Evolutionary conservation across 2,888 invertebrate genomes (phyloP).

Genomic region (Eristalis tenax): DNA sequence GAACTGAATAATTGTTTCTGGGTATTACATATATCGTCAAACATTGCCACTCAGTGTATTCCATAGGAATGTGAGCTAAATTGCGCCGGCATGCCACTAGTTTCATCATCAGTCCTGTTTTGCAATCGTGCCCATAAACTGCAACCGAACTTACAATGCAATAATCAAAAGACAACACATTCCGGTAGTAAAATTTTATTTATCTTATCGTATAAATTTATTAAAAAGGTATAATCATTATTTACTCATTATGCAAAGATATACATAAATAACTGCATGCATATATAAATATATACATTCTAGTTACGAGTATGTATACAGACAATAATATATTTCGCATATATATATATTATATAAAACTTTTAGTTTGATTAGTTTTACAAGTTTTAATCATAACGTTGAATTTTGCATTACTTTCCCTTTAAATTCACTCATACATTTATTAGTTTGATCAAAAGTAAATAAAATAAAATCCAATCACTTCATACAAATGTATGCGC

Average conservation of each 20-base stretch:
- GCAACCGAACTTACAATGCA: neutral
- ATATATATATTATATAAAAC: constrained; percentile 46
- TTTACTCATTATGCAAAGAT: constrained; percentile 52
- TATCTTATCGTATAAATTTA: constrained; percentile 68
- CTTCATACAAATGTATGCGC: constrained; percentile 20
- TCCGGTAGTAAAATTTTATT: constrained; percentile 70
- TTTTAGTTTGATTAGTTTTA: constrained; percentile 61
- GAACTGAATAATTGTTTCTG: no score
- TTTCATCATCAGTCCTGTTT: no score
- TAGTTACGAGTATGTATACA: constrained; percentile 44
- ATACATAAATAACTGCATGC: constrained; percentile 56
- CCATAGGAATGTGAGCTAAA: no score
- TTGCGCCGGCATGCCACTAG: no score
- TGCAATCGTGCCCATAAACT: no score
- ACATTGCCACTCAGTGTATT: no score
- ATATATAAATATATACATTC: constrained; percentile 61
- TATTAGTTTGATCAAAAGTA: constrained; percentile 1
- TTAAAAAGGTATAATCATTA: constrained; percentile 61
- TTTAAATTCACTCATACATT: constrained; percentile 52
- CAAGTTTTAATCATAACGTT: constrained; percentile 46
- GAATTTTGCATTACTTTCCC: constrained; percentile 29
- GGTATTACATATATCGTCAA: no score
- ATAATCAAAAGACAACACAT: neutral
- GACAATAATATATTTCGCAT: constrained; percentile 52
- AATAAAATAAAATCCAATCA: neutral